Conservation (phyloP, 2,888 invertebrate genomes). For the Eulithis prunata region DNA sequence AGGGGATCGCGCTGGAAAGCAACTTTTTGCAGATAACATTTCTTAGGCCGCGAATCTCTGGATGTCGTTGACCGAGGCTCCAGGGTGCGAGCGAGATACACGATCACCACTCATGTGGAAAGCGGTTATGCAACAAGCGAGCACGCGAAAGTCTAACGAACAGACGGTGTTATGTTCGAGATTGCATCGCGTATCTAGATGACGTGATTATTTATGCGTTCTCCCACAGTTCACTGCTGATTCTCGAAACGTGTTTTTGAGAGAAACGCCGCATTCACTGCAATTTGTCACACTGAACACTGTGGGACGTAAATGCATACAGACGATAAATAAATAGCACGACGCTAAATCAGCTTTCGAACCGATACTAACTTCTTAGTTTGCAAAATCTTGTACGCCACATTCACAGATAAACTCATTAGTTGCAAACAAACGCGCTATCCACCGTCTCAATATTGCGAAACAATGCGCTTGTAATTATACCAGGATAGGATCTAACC, state of each 20-base stretch:
- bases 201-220: constrained; percentile 52
- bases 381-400: constrained; percentile 30
- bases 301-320: constrained; percentile 27
- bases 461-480: constrained; percentile 67
- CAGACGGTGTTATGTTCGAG: constrained; percentile 56
- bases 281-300: constrained; percentile 36
- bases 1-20: constrained; percentile 44
- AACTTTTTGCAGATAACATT: constrained; percentile 48
- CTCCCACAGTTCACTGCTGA: constrained; percentile 38
- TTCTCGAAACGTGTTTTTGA: constrained; percentile 44
- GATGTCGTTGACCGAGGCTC: constrained; percentile 77
- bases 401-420: constrained; percentile 60
- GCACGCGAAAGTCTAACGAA: constrained; percentile 73
- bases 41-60: constrained; percentile 63
- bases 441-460: constrained; percentile 57
- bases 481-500: constrained; percentile 56
- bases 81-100: constrained; percentile 71
- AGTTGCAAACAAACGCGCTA: constrained; percentile 52
- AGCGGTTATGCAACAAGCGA: constrained; percentile 79
- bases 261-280: constrained; percentile 37
- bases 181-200: constrained; percentile 66
- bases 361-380: constrained; percentile 19
- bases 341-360: constrained; percentile 31
- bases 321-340: constrained; percentile 25
- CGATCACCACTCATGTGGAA: constrained; percentile 75